phyloP scores from a whole-genome alignment of 2,797 vertebrate species.

The Enteromius paludinosus region DNA sequence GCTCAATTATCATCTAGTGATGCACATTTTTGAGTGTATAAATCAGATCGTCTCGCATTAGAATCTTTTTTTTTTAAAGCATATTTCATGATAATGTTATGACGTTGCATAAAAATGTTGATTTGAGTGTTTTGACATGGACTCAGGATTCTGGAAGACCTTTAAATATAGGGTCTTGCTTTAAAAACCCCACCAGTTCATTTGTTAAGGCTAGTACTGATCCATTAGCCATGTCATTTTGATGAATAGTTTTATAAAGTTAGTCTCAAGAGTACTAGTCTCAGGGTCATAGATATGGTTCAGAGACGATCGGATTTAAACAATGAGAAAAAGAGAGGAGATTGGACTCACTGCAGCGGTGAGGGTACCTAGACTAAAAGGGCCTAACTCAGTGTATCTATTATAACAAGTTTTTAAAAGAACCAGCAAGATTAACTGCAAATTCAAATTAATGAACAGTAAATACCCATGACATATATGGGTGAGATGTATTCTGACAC shows the following conservation, averaged over 20 bases:
- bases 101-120: not conserved
- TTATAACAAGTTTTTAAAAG: slow-evolving; percentile 11
- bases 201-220: slow-evolving; percentile 20
- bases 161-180: slow-evolving; percentile 5
- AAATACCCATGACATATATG: not conserved
- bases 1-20: slow-evolving; percentile 18
- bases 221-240: slow-evolving; percentile 49
- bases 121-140: not conserved
- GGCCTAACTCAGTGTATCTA: not conserved
- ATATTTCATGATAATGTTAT: not conserved
- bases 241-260: slow-evolving; percentile 51
- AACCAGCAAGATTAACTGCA: not conserved
- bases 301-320: slow-evolving; percentile 44
- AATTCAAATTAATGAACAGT: slow-evolving; percentile 21
- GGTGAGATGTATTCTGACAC: not conserved
- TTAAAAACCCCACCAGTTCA: not conserved
- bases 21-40: not conserved
- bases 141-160: not conserved
- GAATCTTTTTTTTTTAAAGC: not conserved
- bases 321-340: not conserved
- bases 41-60: not conserved
- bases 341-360: slow-evolving; percentile 18
- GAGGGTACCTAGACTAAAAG: slow-evolving; percentile 10
- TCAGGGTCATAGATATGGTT: slow-evolving; percentile 31
- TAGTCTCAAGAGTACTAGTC: slow-evolving; percentile 2